Evolutionary conservation across 2,888 invertebrate genomes (phyloP), one percentile per base, ranked within the genome.

Genomic region (Callimorpha dominula): DNA sequence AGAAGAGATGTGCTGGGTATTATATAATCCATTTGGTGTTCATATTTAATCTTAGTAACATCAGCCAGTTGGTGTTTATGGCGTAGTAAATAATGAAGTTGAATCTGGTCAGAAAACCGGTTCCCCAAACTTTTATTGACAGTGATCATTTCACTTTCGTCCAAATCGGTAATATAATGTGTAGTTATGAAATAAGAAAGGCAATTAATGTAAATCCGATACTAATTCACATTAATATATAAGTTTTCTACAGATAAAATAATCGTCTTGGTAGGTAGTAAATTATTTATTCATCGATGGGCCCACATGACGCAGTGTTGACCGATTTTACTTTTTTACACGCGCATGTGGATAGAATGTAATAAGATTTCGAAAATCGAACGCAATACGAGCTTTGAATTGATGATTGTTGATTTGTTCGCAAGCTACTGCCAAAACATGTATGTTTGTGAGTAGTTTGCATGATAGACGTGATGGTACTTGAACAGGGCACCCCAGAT

Each of bases 321-420:
- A 46, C 42, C 64, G 17, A 5, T 20, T 65, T 20, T 63, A 42
- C 71, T 72, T 63, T 68, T 20, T 14, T 85, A 81, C 88, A 88
- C 85, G 82, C 75, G 79, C 78, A 81, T 85, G 83, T 79, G 79
- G 65, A 74, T 70, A 76, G 84, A 77, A 83, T 87, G 78, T 72
- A 83, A 74, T 78, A 54, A 68, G 77, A 85, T 92, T 92, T 91
- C 90, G 91, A 92, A 92, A 92, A 86, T 88, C 85, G 87, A 83
- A 82, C 87, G 81, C 78, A 74, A 81, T 86, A 90, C 89, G 88
- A 83, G 80, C 62, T 71, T 72, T 78, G 90, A 88, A 91, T 91
- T 76, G 75, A 80, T 81, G 72, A 88, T 86, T 79, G 82, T 75
- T 83, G 71, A 73, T 86, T 84, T 83, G 71, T 65, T 80, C 67